Evolutionary conservation across 1,140 invertebrate species (phyloP).

Genomic region (Scaptomyza hsui): DNA sequence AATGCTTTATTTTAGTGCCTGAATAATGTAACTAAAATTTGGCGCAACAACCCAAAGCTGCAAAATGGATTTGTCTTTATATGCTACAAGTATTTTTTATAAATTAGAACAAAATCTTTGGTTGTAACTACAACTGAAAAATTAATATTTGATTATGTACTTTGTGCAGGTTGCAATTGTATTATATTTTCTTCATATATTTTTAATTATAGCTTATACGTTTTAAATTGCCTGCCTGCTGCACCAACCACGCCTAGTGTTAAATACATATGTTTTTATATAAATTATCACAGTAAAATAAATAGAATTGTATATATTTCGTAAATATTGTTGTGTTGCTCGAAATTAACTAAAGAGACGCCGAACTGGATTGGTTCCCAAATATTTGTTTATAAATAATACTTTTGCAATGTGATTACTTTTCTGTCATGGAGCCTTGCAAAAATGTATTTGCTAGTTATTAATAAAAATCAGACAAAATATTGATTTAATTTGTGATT

Average conservation of each 20-base stretch:
- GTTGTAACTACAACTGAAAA: constrained; percentile 76
- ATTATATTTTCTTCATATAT: constrained; percentile 27
- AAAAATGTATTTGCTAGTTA: background rate
- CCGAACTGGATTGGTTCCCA: background rate
- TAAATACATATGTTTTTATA: constrained; percentile 57
- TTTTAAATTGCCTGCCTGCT: constrained; percentile 32
- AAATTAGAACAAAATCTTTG: constrained; percentile 69
- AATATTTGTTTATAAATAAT: constrained; percentile 33
- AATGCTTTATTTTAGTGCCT: constrained; percentile 30
- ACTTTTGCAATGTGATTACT: constrained; percentile 40
- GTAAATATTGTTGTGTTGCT: constrained; percentile 51
- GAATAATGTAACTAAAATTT: constrained; percentile 68
- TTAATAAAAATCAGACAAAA: too few species aligned
- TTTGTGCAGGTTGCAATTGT: constrained; percentile 54
- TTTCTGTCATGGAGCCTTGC: constrained; percentile 9
- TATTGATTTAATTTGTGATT: too few species aligned
- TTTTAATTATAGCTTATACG: constrained; percentile 28
- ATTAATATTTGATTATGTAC: constrained; percentile 33
- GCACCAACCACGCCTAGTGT: constrained; percentile 10
- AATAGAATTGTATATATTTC: constrained; percentile 60
- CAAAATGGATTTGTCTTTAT: constrained; percentile 19
- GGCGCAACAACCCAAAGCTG: constrained; percentile 52
- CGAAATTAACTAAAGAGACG: constrained; percentile 55
- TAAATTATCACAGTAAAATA: constrained; percentile 81
- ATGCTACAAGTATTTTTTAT: constrained; percentile 34